A percentile compares a stretch with the other conserved stretches of the same genome.
Evolutionary conservation across 2,797 vertebrate genomes (phyloP).

Genomic region (Antrozous pallidus): DNA sequence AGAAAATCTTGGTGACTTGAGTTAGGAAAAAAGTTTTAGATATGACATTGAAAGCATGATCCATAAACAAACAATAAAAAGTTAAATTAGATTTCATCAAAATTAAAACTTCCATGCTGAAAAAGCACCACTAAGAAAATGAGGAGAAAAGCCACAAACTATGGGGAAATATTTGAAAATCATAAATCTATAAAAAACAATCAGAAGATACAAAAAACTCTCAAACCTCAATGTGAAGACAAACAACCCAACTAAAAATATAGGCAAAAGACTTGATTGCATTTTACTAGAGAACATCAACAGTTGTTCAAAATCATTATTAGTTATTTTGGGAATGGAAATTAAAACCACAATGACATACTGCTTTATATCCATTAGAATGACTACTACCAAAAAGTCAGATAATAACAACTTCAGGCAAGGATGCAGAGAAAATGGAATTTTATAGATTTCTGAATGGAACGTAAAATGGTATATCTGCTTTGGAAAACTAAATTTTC

Average conservation of each 20-base stretch:
- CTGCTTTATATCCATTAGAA: neutral
- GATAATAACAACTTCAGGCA: neutral
- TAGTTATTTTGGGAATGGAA: neutral
- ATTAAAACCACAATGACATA: neutral
- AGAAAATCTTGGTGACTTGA: neutral
- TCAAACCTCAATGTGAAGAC: slow-evolving; percentile 7
- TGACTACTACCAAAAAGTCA: slow-evolving; percentile 1
- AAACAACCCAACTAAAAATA: neutral
- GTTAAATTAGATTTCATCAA: neutral
- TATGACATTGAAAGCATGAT: neutral
- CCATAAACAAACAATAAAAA: neutral
- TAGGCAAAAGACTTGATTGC: neutral
- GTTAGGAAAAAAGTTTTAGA: neutral
- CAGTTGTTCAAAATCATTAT: neutral
- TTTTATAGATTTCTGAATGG: neutral
- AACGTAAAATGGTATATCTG: neutral
- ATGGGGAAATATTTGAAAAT: neutral
- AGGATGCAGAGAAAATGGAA: neutral
- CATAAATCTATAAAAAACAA: neutral
- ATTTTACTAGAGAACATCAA: neutral
- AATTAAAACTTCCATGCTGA: neutral
- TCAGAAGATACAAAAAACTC: neutral
- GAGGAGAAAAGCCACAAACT: neutral
- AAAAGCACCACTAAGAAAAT: slow-evolving; percentile 16
- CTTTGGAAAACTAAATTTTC: neutral